Evolutionary conservation across 2,113 vertebrate genomes (phyloP).

Genomic region (Nansenia antarctica): DNA sequence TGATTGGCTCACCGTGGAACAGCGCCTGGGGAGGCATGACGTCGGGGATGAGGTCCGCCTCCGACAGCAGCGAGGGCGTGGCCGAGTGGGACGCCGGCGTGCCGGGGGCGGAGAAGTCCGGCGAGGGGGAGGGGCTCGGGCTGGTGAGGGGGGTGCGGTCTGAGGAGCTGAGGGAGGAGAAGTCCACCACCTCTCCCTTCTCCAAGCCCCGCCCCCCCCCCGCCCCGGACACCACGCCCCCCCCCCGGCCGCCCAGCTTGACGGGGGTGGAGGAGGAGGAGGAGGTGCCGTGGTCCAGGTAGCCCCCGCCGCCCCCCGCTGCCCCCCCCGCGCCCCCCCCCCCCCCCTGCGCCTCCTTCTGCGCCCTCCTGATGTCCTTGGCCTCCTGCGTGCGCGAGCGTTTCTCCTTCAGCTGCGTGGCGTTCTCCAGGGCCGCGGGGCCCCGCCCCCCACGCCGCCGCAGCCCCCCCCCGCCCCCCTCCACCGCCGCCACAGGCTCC

Average conservation of each 20-base stretch:
- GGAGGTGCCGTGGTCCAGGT: slow-evolving; percentile 83
- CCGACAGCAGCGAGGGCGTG: slow-evolving; percentile 92
- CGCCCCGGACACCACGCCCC: too few species aligned
- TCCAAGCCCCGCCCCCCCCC: slow-evolving; percentile 82
- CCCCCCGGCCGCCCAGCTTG: slow-evolving; percentile 73
- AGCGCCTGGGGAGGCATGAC: slow-evolving; percentile 95
- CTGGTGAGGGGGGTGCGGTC: slow-evolving; percentile 93
- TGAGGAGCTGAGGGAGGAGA: slow-evolving; percentile 94
- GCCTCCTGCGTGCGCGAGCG: slow-evolving; percentile 94
- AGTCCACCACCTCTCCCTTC: slow-evolving; percentile 94
- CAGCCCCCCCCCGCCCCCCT: slow-evolving; percentile 82
- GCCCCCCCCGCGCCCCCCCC: too few species aligned
- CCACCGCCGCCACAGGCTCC: slow-evolving; percentile 77
- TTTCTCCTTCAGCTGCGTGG: slow-evolving; percentile 98
- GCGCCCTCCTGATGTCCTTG: slow-evolving; percentile 94
- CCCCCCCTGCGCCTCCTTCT: slow-evolving; percentile 84
- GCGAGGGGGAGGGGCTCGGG: slow-evolving; percentile 90
- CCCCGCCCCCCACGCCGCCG: slow-evolving; percentile 86
- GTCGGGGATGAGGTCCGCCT: slow-evolving; percentile 95
- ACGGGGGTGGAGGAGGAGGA: slow-evolving; percentile 90
- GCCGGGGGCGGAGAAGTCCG: slow-evolving; percentile 94
- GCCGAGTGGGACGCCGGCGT: slow-evolving; percentile 94
- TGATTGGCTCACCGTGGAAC: slow-evolving; percentile 85
- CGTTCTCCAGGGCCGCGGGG: slow-evolving; percentile 89
- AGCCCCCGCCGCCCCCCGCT: too few species aligned